These are phyloP conservation scores for Anas bernieri DNA, from an alignment of 2,797 vertebrate species.

Conservation along the genomic window DNA sequence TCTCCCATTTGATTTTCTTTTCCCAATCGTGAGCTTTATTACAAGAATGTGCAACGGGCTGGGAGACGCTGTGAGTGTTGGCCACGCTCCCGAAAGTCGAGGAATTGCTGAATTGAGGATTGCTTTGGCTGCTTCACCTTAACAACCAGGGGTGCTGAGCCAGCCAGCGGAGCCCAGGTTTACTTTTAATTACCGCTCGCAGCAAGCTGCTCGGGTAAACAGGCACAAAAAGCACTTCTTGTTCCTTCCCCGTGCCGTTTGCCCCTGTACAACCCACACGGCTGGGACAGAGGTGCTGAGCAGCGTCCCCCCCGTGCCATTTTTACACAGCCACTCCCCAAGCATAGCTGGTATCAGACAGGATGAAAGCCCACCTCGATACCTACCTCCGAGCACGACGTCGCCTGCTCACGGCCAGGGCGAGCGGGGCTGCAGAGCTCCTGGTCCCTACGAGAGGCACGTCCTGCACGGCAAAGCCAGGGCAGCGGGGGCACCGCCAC, in stretches of 20 bases:
- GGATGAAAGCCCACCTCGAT: background rate
- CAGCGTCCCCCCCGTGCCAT: background rate
- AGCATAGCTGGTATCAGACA: background rate
- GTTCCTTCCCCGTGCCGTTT: background rate
- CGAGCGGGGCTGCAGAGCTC: background rate
- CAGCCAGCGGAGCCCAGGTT: slow-evolving; percentile 35
- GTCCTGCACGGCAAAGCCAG: fast-evolving
- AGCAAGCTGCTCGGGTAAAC: slow-evolving; percentile 32
- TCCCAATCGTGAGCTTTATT: slow-evolving; percentile 35
- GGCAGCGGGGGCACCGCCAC: fast-evolving
- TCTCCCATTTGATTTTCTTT: background rate
- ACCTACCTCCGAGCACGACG: background rate
- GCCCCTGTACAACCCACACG: background rate
- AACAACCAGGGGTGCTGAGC: slow-evolving; percentile 19
- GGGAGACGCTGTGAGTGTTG: slow-evolving; percentile 63
- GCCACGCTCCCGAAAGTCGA: slow-evolving; percentile 41
- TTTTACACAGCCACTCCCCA: background rate
- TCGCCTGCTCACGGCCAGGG: background rate
- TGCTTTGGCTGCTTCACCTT: slow-evolving; percentile 55
- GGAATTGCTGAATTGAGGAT: slow-evolving; percentile 66
- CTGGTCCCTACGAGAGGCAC: background rate
- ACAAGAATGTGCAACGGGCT: slow-evolving; percentile 51
- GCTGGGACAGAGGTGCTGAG: background rate
- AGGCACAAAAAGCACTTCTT: background rate
- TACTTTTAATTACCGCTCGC: slow-evolving; percentile 37